phyloP scores from a whole-genome alignment of 2,113 vertebrate species.

The Neotragus moschatus region DNA sequence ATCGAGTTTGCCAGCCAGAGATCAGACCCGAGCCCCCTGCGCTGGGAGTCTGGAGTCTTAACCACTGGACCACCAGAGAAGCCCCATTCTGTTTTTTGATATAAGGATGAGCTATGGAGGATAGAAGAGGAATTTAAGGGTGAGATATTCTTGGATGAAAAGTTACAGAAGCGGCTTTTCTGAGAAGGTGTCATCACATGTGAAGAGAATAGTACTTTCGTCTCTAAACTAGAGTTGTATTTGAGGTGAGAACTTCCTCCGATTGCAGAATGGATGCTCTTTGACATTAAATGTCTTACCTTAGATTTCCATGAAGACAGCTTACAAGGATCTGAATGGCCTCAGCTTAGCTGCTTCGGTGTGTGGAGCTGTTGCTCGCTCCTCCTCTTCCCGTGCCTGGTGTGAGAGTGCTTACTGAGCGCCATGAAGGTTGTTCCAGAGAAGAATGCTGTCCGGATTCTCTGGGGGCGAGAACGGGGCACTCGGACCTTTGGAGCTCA shows the following conservation, averaged over 20 bases:
- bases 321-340: slow-evolving; percentile 80
- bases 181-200: slow-evolving; percentile 8
- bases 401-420: slow-evolving; percentile 72
- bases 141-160: slow-evolving; percentile 35
- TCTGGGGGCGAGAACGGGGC: slow-evolving; percentile 93
- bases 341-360: slow-evolving; percentile 76
- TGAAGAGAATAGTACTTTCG: neutral
- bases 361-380: slow-evolving; percentile 76
- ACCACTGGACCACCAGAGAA: neutral
- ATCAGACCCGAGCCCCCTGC: neutral
- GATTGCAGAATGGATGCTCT: slow-evolving; percentile 40
- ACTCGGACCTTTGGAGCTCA: slow-evolving; percentile 91
- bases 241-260: slow-evolving; percentile 34
- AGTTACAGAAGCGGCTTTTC: neutral
- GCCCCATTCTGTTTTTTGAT: neutral
- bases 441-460: slow-evolving; percentile 96
- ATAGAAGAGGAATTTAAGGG: neutral
- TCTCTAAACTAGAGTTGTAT: neutral
- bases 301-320: slow-evolving; percentile 83
- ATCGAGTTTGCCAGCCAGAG: neutral
- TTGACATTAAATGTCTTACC: slow-evolving; percentile 45
- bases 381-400: slow-evolving; percentile 60
- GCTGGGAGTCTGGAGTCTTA: neutral
- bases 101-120: neutral
- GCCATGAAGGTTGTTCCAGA: slow-evolving; percentile 92